Evolutionary conservation across 2,113 vertebrate genomes (phyloP), one percentile per base, ranked within the genome.

Genomic region (Dasypus novemcinctus): DNA sequence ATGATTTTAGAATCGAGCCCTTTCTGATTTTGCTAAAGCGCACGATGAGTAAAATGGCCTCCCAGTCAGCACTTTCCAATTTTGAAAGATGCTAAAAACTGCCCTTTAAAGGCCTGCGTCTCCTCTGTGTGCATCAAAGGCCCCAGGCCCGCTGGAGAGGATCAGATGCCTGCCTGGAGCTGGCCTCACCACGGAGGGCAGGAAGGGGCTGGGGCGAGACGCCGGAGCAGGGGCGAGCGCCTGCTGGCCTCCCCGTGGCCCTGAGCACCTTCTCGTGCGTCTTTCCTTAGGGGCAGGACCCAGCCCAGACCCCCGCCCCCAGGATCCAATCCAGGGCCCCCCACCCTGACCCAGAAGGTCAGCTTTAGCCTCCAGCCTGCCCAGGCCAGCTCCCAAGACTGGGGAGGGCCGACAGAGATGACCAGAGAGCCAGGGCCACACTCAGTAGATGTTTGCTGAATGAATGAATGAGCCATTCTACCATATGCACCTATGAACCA

Each of bases 61-160:
- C 93, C 91, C 69, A 97, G 95, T 97, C 97, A 98, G 96, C 97
- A 97, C 89, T 98, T 97, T 98, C 96, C 96, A 96, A 95, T 96
- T 97, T 97, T 91, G 93, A 97, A 97, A 81, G 88, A 97, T 95
- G 96, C 95, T 97, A 97, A 98, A 97, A 96, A 97, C 96, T 97
- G 82, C 95, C 96, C 94, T 89, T 95, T 95, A 66, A 95, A 96
- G 87, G 54, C 91, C 49, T 85, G 59, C 87, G 91, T 96, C 84
- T 89, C 93, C 93, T 83, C 72, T 93, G 71, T 66, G 25, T 90
- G 90, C 88, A 88, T 96, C 92, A 84, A 75, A 96, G 46, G 54
- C 86, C 91, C 86, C 68, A 84, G 72, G 85, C 81, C 68, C 66
- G 82, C 68, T 82, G 46, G 54, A 92, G 71, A 61, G 78, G 76